Conservation (phyloP, 2,797 vertebrate genomes). For the Paedocypris micromegethes region DNA sequence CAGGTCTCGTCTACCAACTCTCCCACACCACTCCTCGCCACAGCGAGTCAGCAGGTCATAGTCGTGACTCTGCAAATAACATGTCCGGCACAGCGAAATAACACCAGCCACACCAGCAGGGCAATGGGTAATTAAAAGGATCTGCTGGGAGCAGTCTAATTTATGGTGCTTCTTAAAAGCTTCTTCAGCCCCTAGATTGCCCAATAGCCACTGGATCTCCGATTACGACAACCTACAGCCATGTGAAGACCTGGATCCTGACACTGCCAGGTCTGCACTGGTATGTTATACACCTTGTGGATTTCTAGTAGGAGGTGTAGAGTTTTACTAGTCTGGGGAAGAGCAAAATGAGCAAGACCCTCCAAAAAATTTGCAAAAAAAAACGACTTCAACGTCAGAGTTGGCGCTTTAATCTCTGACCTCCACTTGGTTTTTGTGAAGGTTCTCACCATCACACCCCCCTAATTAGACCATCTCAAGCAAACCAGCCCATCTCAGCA, state of each 20-base stretch:
- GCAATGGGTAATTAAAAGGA: constrained; percentile 72
- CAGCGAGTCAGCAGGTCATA: constrained; percentile 54
- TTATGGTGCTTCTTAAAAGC: constrained; percentile 62
- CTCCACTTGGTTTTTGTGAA: constrained; percentile 58
- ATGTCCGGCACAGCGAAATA: constrained; percentile 64
- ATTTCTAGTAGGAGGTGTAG: background rate
- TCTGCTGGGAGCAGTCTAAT: constrained; percentile 63
- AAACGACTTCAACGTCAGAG: constrained; percentile 24
- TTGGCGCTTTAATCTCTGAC: constrained; percentile 68
- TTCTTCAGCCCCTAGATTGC: constrained; percentile 47
- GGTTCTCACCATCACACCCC: constrained; percentile 70
- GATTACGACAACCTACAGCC: constrained; percentile 35
- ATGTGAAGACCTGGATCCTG: constrained; percentile 16
- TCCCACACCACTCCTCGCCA: constrained; percentile 52
- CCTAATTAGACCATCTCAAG: constrained; percentile 73
- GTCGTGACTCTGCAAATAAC: constrained; percentile 66
- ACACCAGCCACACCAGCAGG: constrained; percentile 62
- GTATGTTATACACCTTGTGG: constrained; percentile 43
- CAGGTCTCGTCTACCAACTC: constrained; percentile 34
- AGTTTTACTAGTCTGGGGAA: constrained; percentile 3
- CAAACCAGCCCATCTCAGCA: constrained; percentile 62
- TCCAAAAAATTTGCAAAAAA: too few species aligned
- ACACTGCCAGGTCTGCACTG: constrained; percentile 35
- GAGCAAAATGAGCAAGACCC: background rate
- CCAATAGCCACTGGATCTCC: constrained; percentile 48